Evolutionary conservation across 2,888 invertebrate species (phyloP), one percentile per base, ranked within the genome.

Genomic region (Athripsodes cinereus): DNA sequence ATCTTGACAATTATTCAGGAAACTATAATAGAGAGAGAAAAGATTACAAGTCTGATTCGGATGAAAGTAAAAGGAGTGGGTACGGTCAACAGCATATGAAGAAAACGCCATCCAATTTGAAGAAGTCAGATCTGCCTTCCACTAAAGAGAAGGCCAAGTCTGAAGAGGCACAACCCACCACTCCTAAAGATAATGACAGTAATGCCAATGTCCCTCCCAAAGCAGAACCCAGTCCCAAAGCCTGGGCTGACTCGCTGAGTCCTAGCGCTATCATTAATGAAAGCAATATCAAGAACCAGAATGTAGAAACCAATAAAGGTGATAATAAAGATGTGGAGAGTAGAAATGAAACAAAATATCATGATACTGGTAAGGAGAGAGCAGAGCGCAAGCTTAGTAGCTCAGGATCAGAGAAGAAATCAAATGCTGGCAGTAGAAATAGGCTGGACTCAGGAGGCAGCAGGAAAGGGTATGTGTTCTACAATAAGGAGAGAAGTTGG

Each of bases 1-100:
- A 73, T 58, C 69, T 65, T 21, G 53, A 63, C 53, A 56, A 47
- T 68, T 69, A 60, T 70, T 71, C 51, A 70, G 72, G 57, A 68
- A 75, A 22, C 71, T 80, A 54, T 73, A n/a, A n/a, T n/a, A 74
- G 60, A 79, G 81, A n/a, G n/a, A 82, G 83, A 70, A 19, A 76
- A 71, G 64, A 68, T 81, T 57, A 80, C 77, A 2, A 79, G 79
- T 62, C 64, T 79, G 60, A 81, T 80, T 64, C 74, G 78, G n/a
- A 69, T 65, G 10, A 66, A 65, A 49, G 61, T 64, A 55, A 72
- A 72, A 8, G 67, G 67, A 52, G 67, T n/a, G 55, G 49, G 22
- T 57, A 58, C 35, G 53, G 34, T 2, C 58, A 62, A 26, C 60
- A 59, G 46, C 62, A 57, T 35, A 22, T 34, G 10, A 62, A 69